Evolutionary conservation across 2,888 invertebrate genomes (phyloP).

Genomic region (Microctonus aethiopoides): DNA sequence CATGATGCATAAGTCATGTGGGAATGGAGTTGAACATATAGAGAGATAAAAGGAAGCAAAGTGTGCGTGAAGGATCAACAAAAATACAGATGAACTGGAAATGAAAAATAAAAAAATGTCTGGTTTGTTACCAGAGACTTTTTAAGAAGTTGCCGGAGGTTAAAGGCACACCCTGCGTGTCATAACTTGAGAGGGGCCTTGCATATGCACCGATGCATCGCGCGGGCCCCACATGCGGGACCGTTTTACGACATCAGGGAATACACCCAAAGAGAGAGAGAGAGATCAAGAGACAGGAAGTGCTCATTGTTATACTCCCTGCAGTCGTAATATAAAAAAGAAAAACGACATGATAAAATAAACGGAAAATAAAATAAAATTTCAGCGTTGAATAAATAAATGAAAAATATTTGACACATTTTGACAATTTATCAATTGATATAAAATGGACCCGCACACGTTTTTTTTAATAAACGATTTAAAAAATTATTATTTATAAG

Average conservation of each 20-base stretch:
- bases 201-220: slow-evolving; percentile 11
- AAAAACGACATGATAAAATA: background rate
- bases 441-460: background rate
- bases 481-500: background rate
- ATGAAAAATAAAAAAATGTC: slow-evolving; percentile 16
- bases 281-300: slow-evolving; percentile 39
- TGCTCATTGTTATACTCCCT: slow-evolving; percentile 19
- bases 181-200: slow-evolving; percentile 41
- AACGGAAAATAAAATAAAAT: no score
- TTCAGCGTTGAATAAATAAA: no score
- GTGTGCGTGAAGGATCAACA: no score
- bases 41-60: background rate
- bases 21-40: slow-evolving; percentile 31
- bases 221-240: slow-evolving; percentile 41
- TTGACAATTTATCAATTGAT: background rate
- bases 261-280: slow-evolving; percentile 12
- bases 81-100: slow-evolving; percentile 25
- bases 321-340: background rate
- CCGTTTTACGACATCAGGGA: slow-evolving; percentile 32
- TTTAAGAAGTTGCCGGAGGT: slow-evolving; percentile 22
- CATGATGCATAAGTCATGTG: slow-evolving; percentile 47
- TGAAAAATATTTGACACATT: background rate
- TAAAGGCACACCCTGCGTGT: slow-evolving; percentile 44
- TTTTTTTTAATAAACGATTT: background rate
- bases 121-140: slow-evolving; percentile 28